These are phyloP conservation scores for Puffinus mauretanicus DNA, from an alignment of 2,113 vertebrate species.

Conservation along the genomic window DNA sequence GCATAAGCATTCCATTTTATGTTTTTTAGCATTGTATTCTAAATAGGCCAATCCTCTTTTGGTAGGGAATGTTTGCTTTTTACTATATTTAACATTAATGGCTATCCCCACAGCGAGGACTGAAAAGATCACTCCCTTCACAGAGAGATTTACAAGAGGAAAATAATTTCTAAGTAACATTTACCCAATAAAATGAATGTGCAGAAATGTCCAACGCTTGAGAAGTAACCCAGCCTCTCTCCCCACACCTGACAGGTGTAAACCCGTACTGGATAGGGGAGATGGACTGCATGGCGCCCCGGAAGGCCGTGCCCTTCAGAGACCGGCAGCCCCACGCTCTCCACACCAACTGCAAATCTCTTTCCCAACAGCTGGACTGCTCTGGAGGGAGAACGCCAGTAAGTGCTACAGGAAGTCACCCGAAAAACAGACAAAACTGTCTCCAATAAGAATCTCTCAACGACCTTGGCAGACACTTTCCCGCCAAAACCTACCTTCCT, in stretches of 20 bases:
- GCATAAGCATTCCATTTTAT: neutral
- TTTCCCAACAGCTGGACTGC: slow-evolving; percentile 90
- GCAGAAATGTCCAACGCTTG: fast-evolving
- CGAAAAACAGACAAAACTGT: fast-evolving
- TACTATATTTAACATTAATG: neutral
- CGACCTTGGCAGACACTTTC: too few species aligned
- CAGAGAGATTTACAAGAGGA: neutral
- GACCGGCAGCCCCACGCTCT: slow-evolving; percentile 62
- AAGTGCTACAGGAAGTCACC: neutral
- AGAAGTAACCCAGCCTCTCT: neutral
- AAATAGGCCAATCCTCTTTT: neutral
- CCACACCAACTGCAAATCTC: slow-evolving; percentile 82
- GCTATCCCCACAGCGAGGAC: too few species aligned
- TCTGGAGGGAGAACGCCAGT: slow-evolving; percentile 69
- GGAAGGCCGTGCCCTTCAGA: slow-evolving; percentile 24
- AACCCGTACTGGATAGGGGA: slow-evolving; percentile 81
- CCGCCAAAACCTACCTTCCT: neutral
- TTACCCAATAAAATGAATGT: neutral
- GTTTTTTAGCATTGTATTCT: neutral
- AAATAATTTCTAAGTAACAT: neutral
- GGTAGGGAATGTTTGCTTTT: neutral
- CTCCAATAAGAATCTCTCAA: neutral
- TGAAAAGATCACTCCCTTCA: neutral
- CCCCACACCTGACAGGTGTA: slow-evolving; percentile 67
- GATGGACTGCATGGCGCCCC: slow-evolving; percentile 62